phyloP scores from a whole-genome alignment of 2,888 invertebrate species.

The Octodonta nipae region DNA sequence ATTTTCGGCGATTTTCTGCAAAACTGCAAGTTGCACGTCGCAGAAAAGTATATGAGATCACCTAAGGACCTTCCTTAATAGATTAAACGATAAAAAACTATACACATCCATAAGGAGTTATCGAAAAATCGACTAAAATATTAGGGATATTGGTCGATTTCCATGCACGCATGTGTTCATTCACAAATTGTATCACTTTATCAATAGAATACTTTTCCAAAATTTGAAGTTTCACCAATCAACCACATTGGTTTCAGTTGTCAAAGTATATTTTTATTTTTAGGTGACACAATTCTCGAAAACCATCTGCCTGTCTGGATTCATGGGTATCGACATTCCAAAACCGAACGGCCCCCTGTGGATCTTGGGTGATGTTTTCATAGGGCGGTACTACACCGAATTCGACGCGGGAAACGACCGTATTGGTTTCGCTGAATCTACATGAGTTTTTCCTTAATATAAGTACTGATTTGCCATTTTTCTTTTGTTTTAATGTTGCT shows the following conservation, averaged over 20 bases:
- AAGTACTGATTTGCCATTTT: neutral
- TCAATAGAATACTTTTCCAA: no score
- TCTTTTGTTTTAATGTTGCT: neutral
- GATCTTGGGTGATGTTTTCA: constrained; percentile 96
- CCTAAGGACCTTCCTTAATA: no score
- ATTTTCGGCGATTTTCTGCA: no score
- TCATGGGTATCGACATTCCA: constrained; percentile 91
- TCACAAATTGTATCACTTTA: no score
- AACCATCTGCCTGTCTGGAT: constrained; percentile 84
- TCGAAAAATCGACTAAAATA: no score
- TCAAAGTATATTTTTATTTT: neutral
- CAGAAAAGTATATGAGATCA: no score
- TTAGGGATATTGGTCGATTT: no score
- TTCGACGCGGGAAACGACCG: constrained; percentile 80
- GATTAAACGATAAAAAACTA: no score
- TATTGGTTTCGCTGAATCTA: constrained; percentile 72
- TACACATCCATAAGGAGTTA: no score
- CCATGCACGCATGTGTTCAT: no score
- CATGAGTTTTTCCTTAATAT: constrained; percentile 22
- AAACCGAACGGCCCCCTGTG: constrained; percentile 90
- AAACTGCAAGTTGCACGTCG: no score
- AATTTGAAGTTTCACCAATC: no score
- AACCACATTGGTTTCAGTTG: neutral
- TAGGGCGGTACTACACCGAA: constrained; percentile 89
- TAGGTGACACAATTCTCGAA: neutral